Percentiles rank a stretch among this genome's conserved stretches.
These are phyloP conservation scores for Myxocyprinus asiaticus DNA, from an alignment of 2,113 vertebrate species.

Conservation along the genomic window DNA sequence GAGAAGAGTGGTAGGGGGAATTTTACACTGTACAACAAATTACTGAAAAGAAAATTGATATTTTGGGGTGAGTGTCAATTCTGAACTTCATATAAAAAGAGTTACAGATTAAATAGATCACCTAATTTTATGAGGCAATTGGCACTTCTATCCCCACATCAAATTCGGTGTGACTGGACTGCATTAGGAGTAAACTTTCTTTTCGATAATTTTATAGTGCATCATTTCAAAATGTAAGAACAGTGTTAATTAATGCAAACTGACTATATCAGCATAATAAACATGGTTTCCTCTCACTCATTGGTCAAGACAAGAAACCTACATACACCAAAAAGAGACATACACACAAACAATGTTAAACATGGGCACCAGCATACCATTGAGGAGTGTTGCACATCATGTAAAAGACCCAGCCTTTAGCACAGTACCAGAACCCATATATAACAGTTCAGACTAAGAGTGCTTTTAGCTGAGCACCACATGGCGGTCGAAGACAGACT, in stretches of 20 bases:
- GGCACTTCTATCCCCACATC: conserved; percentile 34
- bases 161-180: conserved; percentile 4
- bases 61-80: background rate
- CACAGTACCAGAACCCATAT: conserved; percentile 57
- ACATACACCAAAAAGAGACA: conserved; percentile 13
- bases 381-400: conserved; percentile 5
- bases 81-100: background rate
- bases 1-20: background rate
- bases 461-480: conserved; percentile 94
- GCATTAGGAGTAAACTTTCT: conserved; percentile 31
- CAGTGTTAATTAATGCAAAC: conserved; percentile 16
- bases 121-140: conserved; percentile 18
- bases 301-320: conserved; percentile 15
- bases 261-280: conserved; percentile 3
- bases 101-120: background rate
- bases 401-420: conserved; percentile 41
- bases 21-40: conserved; percentile 15
- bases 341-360: background rate
- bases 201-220: background rate
- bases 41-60: background rate
- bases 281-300: conserved; percentile 2
- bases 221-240: conserved; percentile 3
- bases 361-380: background rate
- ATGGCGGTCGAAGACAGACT: conserved; percentile 96
- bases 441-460: conserved; percentile 13